Percentiles rank a stretch among this genome's conserved stretches.
phyloP scores from a whole-genome alignment of 1,140 invertebrate genomes.

The Monomorium pharaonis region DNA sequence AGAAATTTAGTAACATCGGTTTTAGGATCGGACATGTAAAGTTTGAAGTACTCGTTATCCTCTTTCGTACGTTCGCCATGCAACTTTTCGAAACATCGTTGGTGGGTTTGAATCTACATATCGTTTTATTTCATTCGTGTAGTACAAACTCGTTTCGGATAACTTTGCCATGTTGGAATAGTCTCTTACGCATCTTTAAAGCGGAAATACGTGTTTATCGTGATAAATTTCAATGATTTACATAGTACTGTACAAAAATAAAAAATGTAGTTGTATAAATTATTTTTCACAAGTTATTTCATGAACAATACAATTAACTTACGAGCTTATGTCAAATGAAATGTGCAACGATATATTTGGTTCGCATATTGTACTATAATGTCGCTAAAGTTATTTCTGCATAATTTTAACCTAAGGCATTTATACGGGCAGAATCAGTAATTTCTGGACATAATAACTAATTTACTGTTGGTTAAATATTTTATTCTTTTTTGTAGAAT shows the following conservation, averaged over 20 bases:
- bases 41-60: slow-evolving; percentile 29
- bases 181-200: slow-evolving; percentile 8
- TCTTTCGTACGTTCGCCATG: slow-evolving; percentile 18
- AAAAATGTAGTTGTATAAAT: background rate
- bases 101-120: slow-evolving; percentile 37
- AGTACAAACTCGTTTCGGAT: slow-evolving; percentile 15
- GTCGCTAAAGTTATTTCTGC: background rate
- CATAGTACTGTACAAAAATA: background rate
- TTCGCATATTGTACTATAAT: background rate
- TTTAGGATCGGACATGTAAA: slow-evolving; percentile 55
- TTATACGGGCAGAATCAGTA: background rate
- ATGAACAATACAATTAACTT: slow-evolving; percentile 10
- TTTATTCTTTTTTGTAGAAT: background rate
- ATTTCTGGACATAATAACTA: background rate
- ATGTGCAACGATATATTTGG: background rate
- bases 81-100: slow-evolving; percentile 46
- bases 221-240: slow-evolving; percentile 12
- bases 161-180: slow-evolving; percentile 11
- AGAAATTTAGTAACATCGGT: slow-evolving; percentile 38
- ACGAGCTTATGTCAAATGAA: background rate
- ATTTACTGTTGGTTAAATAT: slow-evolving; percentile 11
- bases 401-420: background rate
- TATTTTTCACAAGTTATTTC: background rate
- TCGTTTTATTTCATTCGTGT: slow-evolving; percentile 35
- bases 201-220: background rate